Base-by-base conservation (phyloP, 2,797 vertebrate species). In the Syngnathus rostellatus region DNA sequence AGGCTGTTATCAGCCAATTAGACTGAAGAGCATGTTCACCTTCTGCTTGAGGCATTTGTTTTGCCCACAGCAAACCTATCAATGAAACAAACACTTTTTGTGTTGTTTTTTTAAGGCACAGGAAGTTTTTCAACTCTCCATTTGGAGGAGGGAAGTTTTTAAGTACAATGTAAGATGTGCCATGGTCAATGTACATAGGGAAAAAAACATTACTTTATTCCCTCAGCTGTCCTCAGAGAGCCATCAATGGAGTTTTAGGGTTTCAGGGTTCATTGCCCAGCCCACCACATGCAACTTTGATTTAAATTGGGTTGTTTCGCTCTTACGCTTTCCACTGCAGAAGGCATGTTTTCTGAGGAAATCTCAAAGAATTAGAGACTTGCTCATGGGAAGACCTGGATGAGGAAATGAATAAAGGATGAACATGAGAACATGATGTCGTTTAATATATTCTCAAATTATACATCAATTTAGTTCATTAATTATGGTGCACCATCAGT, bases 1-100 rank as follows among this genome's bases (percentile, higher is more conserved):
- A 75, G 71, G 70, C 77, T 82, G 76, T 83, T 84, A 79, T 85
- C 85, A 82, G 77, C 78, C 81, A 72, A 66, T 69, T n/a, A 48
- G 69, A 63, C 70, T 76, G 19, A 66, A 66, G 40, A 45, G 21
- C 40, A 25, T 19, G 64, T 57, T 55, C 64, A 9, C 55, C n/a
- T 25, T 66, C 25, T 31, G 6, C 0, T 37, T 14, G 11, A 37
- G 37, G 3, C 31, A 63, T 63, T 31, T 31, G 21, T 54, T 54
- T 54, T 37, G 5, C 40, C 11, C 39, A 62, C 19, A 62, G 39
- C 14, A 37, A 57, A 17, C 25, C 31, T 21, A 51, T 51, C 50
- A 51, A 51, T 21, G 50, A 51, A 21, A 21, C 50, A 51, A 51
- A 51, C 50, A 21, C 2, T 51, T 21, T 21, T 51, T n/a, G 31